phyloP scores from a whole-genome alignment of 2,888 invertebrate genomes.

The Polydrusus tereticollis region DNA sequence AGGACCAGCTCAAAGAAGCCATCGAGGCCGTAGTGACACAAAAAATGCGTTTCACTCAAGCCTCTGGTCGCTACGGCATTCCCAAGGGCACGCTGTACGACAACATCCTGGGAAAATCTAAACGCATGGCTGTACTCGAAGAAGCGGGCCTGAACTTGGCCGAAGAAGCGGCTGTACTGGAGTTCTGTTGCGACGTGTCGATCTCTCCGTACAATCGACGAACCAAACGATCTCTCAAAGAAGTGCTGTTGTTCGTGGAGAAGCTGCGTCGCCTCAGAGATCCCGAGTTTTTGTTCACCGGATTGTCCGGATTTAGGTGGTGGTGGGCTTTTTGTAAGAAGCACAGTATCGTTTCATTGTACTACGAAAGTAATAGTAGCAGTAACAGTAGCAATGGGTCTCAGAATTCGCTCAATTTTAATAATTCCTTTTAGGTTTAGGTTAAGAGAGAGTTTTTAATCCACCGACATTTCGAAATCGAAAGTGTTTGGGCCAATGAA shows the following conservation, averaged over 20 bases:
- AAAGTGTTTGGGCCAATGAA: too few species aligned
- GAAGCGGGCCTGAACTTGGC: constrained; percentile 73
- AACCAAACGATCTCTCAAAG: constrained; percentile 76
- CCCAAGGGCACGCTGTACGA: constrained; percentile 85
- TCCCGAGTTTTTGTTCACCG: constrained; percentile 76
- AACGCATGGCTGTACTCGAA: constrained; percentile 81
- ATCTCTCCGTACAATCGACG: constrained; percentile 79
- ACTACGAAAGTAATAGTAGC: constrained; percentile 64
- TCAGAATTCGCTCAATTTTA: constrained; percentile 22
- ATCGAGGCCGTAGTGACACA: constrained; percentile 82
- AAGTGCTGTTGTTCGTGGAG: constrained; percentile 77
- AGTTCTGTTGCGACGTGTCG: constrained; percentile 81
- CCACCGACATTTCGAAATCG: too few species aligned
- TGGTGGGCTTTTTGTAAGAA: constrained; percentile 89
- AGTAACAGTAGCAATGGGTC: constrained; percentile 35
- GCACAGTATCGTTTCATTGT: constrained; percentile 79
- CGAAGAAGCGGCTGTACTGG: constrained; percentile 77
- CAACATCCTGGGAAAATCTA: constrained; percentile 82
- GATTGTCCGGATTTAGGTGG: constrained; percentile 82
- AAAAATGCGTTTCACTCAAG: constrained; percentile 83
- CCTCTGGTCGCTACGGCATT: constrained; percentile 78
- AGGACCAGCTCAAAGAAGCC: constrained; percentile 80
- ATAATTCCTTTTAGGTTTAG: constrained; percentile 23
- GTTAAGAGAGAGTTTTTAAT: not conserved
- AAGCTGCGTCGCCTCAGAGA: constrained; percentile 73